Evolutionary conservation across 2,888 invertebrate genomes (phyloP), one percentile per base, ranked within the genome.

Genomic region (Leucozona laternaria): DNA sequence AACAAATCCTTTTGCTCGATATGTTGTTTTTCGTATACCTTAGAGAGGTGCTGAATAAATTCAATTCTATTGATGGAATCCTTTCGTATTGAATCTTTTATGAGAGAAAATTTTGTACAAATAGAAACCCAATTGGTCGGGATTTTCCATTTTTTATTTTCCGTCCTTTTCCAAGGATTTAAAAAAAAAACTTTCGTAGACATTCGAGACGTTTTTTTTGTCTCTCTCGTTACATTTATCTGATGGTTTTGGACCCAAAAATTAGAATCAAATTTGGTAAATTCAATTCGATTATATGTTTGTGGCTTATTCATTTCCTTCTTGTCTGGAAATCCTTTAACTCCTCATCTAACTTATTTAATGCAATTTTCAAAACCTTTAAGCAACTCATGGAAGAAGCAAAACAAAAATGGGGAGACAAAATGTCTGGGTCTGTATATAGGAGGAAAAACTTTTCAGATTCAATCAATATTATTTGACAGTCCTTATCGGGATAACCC

Each of bases 401-500:
- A 48, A 58, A n/a, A 64, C 37, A 48, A 55, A 57, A 57, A 78
- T 60, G 25, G 66, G 40, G 50, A 76, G 20, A 60, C 17, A 34
- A 13, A 34, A 11, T 62, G 60, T 60, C 40, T 62, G 31, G n/a
- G n/a, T n/a, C n/a, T n/a, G n/a, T n/a, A n/a, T n/a, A n/a, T 4
- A 11, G 5, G 40, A 37, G 48, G 40, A 28, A 75, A 82, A 66
- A 68, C 57, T 60, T 25, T 37, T 43, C 15, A 53, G 50, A 78
- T 57, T 82, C 86, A 73, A 86, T 86, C 86, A 82, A 82, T 68
- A 53, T 79, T 86, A 75, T 75, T 57, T 43, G 68, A 78, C 60
- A 40, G 66, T 50, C 64, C 68, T 72, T 77, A 66, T 77, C 57
- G 28, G 60, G 28, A 50, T 43, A 66, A 50, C 25, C 15, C 57